Conservation (phyloP, 2,888 invertebrate species). For the Phorcus lineatus region DNA sequence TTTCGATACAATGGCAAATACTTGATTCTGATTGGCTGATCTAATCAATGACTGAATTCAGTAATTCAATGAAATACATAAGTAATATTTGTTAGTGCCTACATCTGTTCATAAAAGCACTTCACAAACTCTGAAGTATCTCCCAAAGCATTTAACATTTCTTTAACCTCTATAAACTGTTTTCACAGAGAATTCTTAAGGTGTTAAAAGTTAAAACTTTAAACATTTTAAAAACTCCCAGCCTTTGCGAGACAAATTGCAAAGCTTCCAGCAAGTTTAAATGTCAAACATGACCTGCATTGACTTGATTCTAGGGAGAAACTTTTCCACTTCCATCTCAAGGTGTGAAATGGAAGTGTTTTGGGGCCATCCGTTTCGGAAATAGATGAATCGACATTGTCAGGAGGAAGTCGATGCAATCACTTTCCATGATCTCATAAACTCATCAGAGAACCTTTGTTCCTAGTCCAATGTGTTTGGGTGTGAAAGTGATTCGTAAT, state of each 20-base stretch:
- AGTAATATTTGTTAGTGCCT: too few relatives aligned
- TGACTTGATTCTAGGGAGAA: too few relatives aligned
- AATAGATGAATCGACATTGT: background rate
- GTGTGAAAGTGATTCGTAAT: background rate
- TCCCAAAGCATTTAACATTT: too few relatives aligned
- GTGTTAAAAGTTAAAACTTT: background rate
- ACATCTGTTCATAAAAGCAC: too few relatives aligned
- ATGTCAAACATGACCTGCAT: background rate
- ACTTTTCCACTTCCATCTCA: too few relatives aligned
- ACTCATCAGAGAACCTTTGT: background rate
- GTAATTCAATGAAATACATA: too few relatives aligned
- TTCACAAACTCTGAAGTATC: too few relatives aligned
- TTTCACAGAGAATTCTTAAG: too few relatives aligned
- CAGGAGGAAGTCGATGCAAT: background rate
- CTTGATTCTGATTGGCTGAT: too few relatives aligned
- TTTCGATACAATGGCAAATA: too few relatives aligned
- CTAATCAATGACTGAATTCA: too few relatives aligned
- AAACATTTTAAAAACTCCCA: background rate
- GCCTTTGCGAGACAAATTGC: background rate
- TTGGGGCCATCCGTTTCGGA: background rate
- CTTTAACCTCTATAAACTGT: too few relatives aligned
- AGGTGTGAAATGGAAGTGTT: background rate
- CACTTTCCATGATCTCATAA: background rate
- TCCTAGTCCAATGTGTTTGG: background rate
- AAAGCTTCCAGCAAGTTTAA: background rate